phyloP scores from a whole-genome alignment of 1,140 invertebrate genomes.

The Bradysia coprophila region DNA sequence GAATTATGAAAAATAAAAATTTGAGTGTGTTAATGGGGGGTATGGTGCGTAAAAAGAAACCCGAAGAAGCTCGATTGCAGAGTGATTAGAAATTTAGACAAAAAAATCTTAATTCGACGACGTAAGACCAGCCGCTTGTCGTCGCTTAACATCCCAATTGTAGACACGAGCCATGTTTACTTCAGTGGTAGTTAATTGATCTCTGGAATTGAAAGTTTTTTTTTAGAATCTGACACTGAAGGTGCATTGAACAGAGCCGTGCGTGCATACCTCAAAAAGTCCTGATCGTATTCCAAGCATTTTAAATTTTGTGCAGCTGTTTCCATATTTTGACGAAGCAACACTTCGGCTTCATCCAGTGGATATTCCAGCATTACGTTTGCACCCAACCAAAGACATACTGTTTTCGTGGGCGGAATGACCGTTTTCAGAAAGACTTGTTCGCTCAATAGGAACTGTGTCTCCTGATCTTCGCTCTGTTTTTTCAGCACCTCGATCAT shows the following conservation, averaged over 20 bases:
- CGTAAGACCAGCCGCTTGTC: slow-evolving; percentile 37
- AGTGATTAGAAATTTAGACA: no score
- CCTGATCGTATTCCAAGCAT: slow-evolving; percentile 79
- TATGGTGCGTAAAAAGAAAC: no score
- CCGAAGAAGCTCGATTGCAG: no score
- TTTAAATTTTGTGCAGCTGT: slow-evolving; percentile 69
- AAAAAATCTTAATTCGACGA: no score
- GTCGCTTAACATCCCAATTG: slow-evolving; percentile 88
- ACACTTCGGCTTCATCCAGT: slow-evolving; percentile 73
- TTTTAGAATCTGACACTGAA: neutral
- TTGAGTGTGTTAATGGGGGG: no score
- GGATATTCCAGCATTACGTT: slow-evolving; percentile 98
- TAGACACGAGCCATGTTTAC: slow-evolving; percentile 95
- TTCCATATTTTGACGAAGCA: slow-evolving; percentile 76
- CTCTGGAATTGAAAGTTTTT: slow-evolving; percentile 39
- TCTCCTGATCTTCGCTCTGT: slow-evolving; percentile 68
- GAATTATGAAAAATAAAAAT: no score
- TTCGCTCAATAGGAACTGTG: slow-evolving; percentile 86
- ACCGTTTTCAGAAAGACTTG: slow-evolving; percentile 85
- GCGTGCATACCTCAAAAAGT: slow-evolving; percentile 16
- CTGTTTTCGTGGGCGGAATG: slow-evolving; percentile 78
- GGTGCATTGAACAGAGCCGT: neutral
- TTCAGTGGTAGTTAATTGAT: slow-evolving; percentile 96
- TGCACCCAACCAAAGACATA: slow-evolving; percentile 95
- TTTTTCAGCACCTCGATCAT: slow-evolving; percentile 79